A percentile compares a stretch with the other conserved stretches of the same genome.
Evolutionary conservation across 2,113 vertebrate genomes (phyloP).

Genomic region (Pantherophis guttatus): DNA sequence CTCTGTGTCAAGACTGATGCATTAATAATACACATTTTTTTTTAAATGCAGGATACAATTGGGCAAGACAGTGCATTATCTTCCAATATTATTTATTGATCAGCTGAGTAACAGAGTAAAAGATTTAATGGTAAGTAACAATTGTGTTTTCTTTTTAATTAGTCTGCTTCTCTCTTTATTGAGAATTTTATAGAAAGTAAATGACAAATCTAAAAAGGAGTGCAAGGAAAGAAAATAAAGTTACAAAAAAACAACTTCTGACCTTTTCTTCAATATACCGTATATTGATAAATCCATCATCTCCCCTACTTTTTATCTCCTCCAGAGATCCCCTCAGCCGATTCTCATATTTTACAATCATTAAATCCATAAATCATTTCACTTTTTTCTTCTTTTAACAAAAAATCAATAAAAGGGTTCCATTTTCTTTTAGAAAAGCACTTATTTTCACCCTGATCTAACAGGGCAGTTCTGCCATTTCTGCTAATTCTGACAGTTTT

Average conservation of each 20-base stretch:
- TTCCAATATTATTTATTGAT: constrained; percentile 97
- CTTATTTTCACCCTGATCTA: not conserved
- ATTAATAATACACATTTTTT: constrained; percentile 54
- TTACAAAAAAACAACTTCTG: not conserved
- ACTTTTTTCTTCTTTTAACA: not conserved
- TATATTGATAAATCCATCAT: not conserved
- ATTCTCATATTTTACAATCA: not conserved
- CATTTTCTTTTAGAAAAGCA: not conserved
- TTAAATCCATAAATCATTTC: not conserved
- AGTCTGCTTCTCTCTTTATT: not conserved
- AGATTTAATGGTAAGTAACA: constrained; percentile 85
- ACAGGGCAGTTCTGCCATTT: not conserved
- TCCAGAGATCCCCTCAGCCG: not conserved
- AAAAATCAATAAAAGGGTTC: not conserved
- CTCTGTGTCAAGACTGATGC: not conserved
- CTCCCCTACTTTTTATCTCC: not conserved
- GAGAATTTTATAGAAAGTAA: not conserved
- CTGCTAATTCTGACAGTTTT: not conserved
- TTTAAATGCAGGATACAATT: constrained; percentile 79
- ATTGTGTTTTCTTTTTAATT: not conserved
- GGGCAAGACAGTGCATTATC: constrained; percentile 92
- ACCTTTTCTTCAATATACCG: not conserved
- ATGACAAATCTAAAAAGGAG: not conserved
- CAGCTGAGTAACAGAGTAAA: constrained; percentile 96
- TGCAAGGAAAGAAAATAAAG: not conserved